phyloP scores from a whole-genome alignment of 2,797 vertebrate genomes.

The Gobionotothen gibberifrons region DNA sequence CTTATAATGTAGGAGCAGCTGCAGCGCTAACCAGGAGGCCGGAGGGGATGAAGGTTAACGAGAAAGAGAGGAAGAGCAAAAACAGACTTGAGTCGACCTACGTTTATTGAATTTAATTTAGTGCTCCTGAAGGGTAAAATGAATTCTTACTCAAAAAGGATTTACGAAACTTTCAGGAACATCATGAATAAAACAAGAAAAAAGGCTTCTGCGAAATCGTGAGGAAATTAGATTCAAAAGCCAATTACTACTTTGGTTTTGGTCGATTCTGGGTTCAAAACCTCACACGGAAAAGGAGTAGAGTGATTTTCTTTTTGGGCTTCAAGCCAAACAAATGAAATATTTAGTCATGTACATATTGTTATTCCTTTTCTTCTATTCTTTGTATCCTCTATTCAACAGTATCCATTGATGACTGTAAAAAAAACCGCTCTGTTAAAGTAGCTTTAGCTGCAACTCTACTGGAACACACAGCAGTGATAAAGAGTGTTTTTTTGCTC shows the following conservation, averaged over 20 bases:
- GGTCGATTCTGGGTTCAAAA: conserved; percentile 36
- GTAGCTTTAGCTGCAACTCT: conserved; percentile 17
- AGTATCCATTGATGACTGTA: conserved; percentile 3
- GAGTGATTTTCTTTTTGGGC: conserved; percentile 11
- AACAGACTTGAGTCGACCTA: conserved; percentile 36
- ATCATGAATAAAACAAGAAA: conserved; percentile 40
- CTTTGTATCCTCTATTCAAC: not conserved
- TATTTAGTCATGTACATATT: conserved; percentile 31
- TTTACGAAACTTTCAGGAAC: conserved; percentile 59
- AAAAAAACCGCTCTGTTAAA: conserved; percentile 16
- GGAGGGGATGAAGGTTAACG: conserved; percentile 75
- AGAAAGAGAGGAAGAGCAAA: conserved; percentile 51
- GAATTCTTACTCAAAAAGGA: conserved; percentile 41
- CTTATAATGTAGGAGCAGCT: conserved; percentile 79
- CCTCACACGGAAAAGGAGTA: conserved; percentile 14
- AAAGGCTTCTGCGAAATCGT: conserved; percentile 30
- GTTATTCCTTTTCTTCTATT: not conserved
- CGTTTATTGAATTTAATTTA: conserved; percentile 61
- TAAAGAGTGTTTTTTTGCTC: conserved; percentile 23
- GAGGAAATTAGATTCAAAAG: conserved; percentile 42
- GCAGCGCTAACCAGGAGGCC: conserved; percentile 74
- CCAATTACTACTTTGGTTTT: conserved; percentile 32
- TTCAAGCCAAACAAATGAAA: conserved; percentile 44
- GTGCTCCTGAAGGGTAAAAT: conserved; percentile 40
- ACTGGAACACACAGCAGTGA: conserved; percentile 9